Evolutionary conservation across 2,888 invertebrate genomes (phyloP).

Genomic region (Smittia aterrima): DNA sequence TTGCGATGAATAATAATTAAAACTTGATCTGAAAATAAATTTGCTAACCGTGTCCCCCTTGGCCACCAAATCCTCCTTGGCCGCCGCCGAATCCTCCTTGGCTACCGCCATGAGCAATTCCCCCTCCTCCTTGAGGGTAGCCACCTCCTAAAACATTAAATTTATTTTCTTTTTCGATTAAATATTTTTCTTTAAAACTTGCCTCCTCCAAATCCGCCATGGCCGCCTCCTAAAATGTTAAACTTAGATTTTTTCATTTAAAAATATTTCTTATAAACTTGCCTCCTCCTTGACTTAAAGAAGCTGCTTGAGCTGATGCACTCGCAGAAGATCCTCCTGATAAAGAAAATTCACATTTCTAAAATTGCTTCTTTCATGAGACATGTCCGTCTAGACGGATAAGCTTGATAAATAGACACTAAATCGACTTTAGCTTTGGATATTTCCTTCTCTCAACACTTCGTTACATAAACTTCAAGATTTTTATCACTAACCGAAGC

Average conservation of each 20-base stretch:
- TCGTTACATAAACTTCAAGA: neutral
- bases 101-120: neutral
- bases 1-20: no score
- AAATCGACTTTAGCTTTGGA: no score
- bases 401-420: no score
- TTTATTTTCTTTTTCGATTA: neutral
- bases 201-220: neutral
- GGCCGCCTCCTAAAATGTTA: neutral
- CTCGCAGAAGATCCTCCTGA: neutral
- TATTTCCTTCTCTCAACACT: neutral
- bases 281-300: neutral
- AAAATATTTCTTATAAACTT: neutral
- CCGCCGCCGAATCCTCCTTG: neutral
- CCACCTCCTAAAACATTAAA: neutral
- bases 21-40: no score
- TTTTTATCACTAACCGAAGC: conserved; percentile 9
- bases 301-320: neutral
- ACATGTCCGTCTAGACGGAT: neutral
- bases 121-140: neutral
- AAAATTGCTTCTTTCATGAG: neutral
- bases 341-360: neutral
- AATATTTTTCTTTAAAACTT: neutral
- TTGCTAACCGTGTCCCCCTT: neutral
- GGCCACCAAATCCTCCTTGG: neutral
- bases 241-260: neutral